These are phyloP conservation scores for Anguilla anguilla DNA, from an alignment of 2,797 vertebrate species.

Conservation along the genomic window DNA sequence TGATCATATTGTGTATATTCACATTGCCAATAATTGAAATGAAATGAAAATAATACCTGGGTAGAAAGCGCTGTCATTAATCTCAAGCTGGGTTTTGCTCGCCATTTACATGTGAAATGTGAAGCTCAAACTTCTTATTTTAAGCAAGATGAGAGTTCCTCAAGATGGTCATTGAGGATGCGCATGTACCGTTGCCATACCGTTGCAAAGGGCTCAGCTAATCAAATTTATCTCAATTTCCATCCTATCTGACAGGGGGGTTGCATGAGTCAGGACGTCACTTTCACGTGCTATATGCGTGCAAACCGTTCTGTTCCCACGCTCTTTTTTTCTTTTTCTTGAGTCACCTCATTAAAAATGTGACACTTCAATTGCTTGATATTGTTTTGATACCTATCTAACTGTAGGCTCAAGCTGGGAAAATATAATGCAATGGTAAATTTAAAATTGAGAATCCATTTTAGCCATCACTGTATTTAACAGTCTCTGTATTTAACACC, in stretches of 20 bases:
- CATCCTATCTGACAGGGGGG: background rate
- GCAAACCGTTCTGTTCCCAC: background rate
- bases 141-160: background rate
- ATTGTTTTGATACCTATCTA: background rate
- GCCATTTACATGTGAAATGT: background rate
- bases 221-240: slow-evolving; percentile 16
- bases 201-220: slow-evolving; percentile 2
- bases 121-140: background rate
- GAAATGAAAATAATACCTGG: background rate
- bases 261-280: background rate
- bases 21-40: background rate
- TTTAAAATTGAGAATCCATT: background rate
- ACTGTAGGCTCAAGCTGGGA: background rate
- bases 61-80: background rate
- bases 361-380: no score
- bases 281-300: slow-evolving; percentile 20
- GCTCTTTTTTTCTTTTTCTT: background rate
- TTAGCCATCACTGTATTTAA: background rate
- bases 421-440: background rate
- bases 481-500: background rate
- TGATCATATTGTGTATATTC: background rate
- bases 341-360: background rate
- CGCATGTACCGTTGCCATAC: background rate
- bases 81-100: background rate
- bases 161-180: background rate